Evolutionary conservation across 2,888 invertebrate species (phyloP).

Genomic region (Anticlea derivata): DNA sequence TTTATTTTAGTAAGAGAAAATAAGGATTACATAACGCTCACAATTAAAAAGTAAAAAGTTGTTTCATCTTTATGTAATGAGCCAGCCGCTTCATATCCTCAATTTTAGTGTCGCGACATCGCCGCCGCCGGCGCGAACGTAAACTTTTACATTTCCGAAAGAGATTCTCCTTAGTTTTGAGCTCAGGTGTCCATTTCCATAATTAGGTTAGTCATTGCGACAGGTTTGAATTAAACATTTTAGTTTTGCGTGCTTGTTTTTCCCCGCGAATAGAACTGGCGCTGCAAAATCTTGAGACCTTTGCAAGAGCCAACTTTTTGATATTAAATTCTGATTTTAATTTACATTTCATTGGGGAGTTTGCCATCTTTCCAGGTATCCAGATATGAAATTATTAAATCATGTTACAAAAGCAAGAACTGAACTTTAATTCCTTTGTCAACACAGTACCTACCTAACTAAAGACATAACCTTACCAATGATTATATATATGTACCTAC

Average conservation of each 20-base stretch:
- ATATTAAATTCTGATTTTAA: background rate
- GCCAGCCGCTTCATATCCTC: background rate
- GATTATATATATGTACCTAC: no score
- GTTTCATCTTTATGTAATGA: background rate
- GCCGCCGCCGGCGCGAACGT: background rate
- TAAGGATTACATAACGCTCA: no score
- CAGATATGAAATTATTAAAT: background rate
- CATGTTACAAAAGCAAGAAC: no score
- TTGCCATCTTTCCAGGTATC: background rate
- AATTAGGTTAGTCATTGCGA: slow-evolving; percentile 25
- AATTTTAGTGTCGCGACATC: slow-evolving; percentile 6
- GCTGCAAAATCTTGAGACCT: slow-evolving; percentile 2
- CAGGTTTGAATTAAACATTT: slow-evolving; percentile 19
- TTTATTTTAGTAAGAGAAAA: no score
- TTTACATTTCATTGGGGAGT: background rate
- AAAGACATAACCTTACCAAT: no score
- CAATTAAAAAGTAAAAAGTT: no score
- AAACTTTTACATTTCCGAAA: slow-evolving; percentile 35
- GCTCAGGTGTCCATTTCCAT: slow-evolving; percentile 26
- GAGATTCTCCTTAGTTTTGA: slow-evolving; percentile 27
- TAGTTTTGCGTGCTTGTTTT: slow-evolving; percentile 25
- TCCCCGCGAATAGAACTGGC: slow-evolving; percentile 10
- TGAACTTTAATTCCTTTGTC: no score
- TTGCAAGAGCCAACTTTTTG: slow-evolving; percentile 1
- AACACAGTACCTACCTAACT: no score